Evolutionary conservation across 64 coral and sea anemone genomes (phyloP), one percentile per base, ranked within the genome.

Genomic region (Actinia tenebrosa): DNA sequence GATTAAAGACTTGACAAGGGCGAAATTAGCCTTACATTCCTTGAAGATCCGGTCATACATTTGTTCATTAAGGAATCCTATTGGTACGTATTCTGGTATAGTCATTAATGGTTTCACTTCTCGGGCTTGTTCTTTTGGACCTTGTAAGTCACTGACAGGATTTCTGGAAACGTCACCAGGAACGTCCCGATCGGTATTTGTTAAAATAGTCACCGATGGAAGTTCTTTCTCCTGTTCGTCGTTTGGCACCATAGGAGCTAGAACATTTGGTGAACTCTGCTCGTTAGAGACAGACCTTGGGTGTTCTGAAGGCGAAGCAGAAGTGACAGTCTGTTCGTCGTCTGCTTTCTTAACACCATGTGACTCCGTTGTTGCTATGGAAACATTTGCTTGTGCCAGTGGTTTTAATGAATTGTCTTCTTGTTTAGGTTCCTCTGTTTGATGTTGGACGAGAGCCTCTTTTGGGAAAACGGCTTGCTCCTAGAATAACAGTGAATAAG

Each of bases 31-130:
- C 9, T 75, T 42, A 17, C 79, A 50, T 81, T 45, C 79, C 45
- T 45, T 81, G 5, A 53, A 81, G 42, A 81, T 50, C 22, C 18
- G 23, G 45, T 81, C 79, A 14, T 81, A 53, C 79, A 81, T 81
- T 17, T 17, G 44, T 22, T 81, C 46, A 23, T 81, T 81, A 0
- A 81, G 79, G 45, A 81, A 81, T n/a, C 79, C 79, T 81, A 81
- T 53, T 50, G 79, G 79, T 45, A 81, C 50, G 16, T 81, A 81
- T 53, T 81, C 79, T 53, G 79, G 79, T 7, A 81, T 45, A 3
- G 44, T 14, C 5, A 45, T 53, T 1, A 53, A 53, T 17, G 22
- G 17, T 18, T 54, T 81, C 4, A 9, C 26, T 42, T 75, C 69
- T 42, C 10, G n/a, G 25, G 10, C 23, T 26, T 18, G n/a, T 75